Percentiles rank a stretch among this genome's conserved stretches.
These are phyloP conservation scores for Colius striatus DNA, from an alignment of 2,113 vertebrate genomes.

Conservation along the genomic window DNA sequence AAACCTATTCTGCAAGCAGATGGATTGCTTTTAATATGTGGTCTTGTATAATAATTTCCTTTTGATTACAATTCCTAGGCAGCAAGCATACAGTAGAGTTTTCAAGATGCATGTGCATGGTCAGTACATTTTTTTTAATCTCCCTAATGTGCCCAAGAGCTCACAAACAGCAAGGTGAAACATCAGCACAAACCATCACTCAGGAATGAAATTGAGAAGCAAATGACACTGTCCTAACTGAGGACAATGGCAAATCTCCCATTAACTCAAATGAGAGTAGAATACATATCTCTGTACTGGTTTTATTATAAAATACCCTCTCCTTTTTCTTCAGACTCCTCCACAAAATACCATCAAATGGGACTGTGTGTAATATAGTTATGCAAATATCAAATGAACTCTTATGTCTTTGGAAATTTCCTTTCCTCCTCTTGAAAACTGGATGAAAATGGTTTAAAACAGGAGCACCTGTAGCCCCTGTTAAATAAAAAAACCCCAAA, in stretches of 20 bases:
- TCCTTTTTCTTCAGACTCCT: neutral
- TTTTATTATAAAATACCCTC: constrained; percentile 3
- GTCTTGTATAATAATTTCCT: constrained; percentile 27
- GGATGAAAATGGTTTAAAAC: neutral
- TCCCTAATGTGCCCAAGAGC: constrained; percentile 4
- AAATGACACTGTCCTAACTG: constrained; percentile 21
- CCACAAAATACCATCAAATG: neutral
- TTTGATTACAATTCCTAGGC: constrained; percentile 34
- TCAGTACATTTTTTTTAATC: constrained; percentile 1
- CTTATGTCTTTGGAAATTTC: constrained; percentile 1
- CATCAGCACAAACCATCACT: constrained; percentile 60
- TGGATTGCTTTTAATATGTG: constrained; percentile 33
- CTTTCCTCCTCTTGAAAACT: neutral
- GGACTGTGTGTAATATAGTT: neutral
- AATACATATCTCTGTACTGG: neutral
- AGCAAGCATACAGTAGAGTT: constrained; percentile 1
- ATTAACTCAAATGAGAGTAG: constrained; percentile 27
- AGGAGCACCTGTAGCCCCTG: neutral
- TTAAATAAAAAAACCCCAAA: neutral
- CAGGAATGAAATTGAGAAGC: constrained; percentile 44
- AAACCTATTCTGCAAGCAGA: constrained; percentile 8
- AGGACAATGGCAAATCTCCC: constrained; percentile 39
- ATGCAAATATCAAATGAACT: constrained; percentile 27
- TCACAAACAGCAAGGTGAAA: constrained; percentile 33
- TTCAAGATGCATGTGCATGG: constrained; percentile 3